Conservation (phyloP, 53 echinoderm and acorn worm species). For the Actinopyga echinites region DNA sequence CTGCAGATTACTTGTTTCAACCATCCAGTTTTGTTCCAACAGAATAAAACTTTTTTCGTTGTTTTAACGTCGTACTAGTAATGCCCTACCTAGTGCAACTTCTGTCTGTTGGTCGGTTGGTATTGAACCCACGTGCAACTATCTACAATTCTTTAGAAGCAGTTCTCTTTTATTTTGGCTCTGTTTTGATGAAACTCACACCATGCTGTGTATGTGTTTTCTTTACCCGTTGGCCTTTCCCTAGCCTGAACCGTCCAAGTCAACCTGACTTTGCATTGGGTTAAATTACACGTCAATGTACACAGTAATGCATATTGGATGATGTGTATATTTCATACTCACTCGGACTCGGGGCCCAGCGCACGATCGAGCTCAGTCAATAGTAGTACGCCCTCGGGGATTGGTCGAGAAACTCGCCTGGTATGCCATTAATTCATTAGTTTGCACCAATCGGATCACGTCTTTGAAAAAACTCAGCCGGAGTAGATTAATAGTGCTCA, state of each 20-base stretch:
- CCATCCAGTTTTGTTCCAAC: too few species aligned
- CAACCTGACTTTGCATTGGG: constrained; percentile 28
- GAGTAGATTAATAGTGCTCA: constrained; percentile 33
- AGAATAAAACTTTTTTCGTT: too few species aligned
- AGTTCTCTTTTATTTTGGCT: constrained; percentile 24
- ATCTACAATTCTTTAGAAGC: neutral
- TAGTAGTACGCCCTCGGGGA: constrained; percentile 51
- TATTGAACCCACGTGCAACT: constrained; percentile 40
- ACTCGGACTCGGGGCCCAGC: constrained; percentile 30
- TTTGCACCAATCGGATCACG: constrained; percentile 30
- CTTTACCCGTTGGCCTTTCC: constrained; percentile 40
- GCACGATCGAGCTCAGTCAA: constrained; percentile 27
- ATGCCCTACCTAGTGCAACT: too few species aligned
- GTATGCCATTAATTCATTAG: constrained; percentile 45
- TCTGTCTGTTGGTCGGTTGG: neutral
- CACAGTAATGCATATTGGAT: constrained; percentile 42
- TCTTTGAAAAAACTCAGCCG: constrained; percentile 23
- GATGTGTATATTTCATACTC: constrained; percentile 47
- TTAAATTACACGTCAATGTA: constrained; percentile 35
- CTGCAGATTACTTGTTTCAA: too few species aligned
- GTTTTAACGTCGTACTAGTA: too few species aligned
- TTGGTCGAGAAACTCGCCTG: constrained; percentile 40
- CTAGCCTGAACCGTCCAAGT: constrained; percentile 27
- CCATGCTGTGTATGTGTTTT: constrained; percentile 41
- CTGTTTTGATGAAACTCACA: constrained; percentile 24